These are phyloP conservation scores for Brienomyrus longianalis DNA, from an alignment of 2,113 vertebrate species.

Conservation along the genomic window DNA sequence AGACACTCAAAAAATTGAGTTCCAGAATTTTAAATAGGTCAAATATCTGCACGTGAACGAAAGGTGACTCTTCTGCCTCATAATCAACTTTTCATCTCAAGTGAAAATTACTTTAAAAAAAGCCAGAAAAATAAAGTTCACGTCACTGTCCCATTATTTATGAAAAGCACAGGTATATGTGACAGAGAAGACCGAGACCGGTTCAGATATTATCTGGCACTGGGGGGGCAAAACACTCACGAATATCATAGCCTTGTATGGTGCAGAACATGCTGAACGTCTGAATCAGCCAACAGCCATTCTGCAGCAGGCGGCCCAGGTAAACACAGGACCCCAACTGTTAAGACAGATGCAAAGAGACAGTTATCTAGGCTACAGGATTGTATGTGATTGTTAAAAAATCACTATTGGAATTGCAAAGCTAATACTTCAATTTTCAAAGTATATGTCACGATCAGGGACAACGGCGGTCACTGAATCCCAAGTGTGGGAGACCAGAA, in stretches of 20 bases:
- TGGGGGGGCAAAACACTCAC: slow-evolving; percentile 43
- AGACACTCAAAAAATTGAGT: slow-evolving; percentile 5
- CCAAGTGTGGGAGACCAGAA: too few relatives aligned
- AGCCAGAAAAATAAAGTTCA: not conserved
- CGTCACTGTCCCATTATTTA: not conserved
- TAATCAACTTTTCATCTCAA: not conserved
- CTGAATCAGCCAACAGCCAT: slow-evolving; percentile 61
- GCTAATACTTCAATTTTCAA: not conserved
- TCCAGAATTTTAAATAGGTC: not conserved
- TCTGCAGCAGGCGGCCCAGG: slow-evolving; percentile 54
- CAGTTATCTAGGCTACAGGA: not conserved
- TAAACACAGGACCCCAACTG: slow-evolving; percentile 61
- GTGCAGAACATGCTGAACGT: slow-evolving; percentile 65
- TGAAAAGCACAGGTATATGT: not conserved
- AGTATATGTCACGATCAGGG: not conserved
- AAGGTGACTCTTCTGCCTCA: not conserved
- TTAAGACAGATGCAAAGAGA: slow-evolving; percentile 14
- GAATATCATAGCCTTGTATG: slow-evolving; percentile 57
- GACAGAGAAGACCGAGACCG: not conserved
- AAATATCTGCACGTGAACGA: not conserved
- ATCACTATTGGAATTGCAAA: not conserved
- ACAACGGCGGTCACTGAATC: too few relatives aligned
- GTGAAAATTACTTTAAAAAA: not conserved
- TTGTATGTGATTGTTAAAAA: not conserved
- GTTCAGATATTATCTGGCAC: not conserved